Evolutionary conservation across 2,888 invertebrate genomes (phyloP).

Genomic region (Amphipyra berbera): DNA sequence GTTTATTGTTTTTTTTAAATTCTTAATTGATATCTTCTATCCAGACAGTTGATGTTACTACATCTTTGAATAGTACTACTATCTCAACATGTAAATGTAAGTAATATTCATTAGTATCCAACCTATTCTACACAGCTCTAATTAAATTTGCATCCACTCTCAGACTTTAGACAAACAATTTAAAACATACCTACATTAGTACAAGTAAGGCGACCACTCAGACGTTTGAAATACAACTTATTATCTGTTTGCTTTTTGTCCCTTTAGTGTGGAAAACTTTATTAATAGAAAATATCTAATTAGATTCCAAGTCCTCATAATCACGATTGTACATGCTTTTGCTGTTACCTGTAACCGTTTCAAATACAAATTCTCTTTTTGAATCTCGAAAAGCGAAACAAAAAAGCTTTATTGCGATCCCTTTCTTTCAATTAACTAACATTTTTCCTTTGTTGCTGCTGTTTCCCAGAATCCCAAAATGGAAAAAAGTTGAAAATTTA

Average conservation of each 20-base stretch:
- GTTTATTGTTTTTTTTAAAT: not conserved
- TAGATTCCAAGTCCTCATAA: too few species aligned
- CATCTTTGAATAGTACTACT: not conserved
- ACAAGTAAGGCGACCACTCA: too few species aligned
- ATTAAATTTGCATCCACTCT: slow-evolving; percentile 28
- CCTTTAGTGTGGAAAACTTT: not conserved
- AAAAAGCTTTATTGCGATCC: not conserved
- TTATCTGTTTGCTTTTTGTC: slow-evolving; percentile 1
- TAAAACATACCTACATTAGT: slow-evolving; percentile 8
- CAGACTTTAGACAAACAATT: slow-evolving; percentile 25
- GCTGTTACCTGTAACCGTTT: too few species aligned
- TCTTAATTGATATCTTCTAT: not conserved
- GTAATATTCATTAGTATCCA: slow-evolving; percentile 11
- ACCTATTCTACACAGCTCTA: slow-evolving; percentile 7
- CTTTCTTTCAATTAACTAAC: slow-evolving; percentile 9
- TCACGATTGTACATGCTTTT: too few species aligned
- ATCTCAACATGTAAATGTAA: not conserved
- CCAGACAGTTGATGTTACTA: not conserved
- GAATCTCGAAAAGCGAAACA: not conserved
- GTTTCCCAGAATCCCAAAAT: not conserved
- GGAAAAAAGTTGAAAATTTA: slow-evolving; percentile 7
- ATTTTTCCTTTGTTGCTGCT: not conserved
- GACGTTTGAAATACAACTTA: slow-evolving; percentile 15
- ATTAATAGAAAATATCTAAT: too few species aligned
- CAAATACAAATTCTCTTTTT: too few species aligned